Evolutionary conservation across 2,888 invertebrate species (phyloP).

Genomic region (Mystacides longicornis): DNA sequence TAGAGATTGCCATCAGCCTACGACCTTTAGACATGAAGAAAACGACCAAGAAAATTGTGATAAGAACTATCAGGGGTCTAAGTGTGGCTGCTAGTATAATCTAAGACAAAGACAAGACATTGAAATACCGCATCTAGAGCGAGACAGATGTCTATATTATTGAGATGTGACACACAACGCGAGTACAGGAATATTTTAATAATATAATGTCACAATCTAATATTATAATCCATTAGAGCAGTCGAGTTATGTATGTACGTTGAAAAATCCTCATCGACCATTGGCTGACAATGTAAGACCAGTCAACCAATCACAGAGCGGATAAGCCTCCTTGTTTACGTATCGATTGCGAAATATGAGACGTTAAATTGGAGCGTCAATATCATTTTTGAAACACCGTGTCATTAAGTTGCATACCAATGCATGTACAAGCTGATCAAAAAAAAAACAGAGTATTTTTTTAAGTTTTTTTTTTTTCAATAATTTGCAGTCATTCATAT

Average conservation of each 20-base stretch:
- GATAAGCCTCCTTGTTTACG: slow-evolving; percentile 1
- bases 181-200: too few species aligned
- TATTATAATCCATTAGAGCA: slow-evolving; percentile 16
- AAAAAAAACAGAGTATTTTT: background rate
- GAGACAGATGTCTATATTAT: too few species aligned
- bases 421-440: background rate
- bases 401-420: slow-evolving; percentile 1
- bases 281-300: slow-evolving; percentile 13
- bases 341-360: slow-evolving; percentile 23
- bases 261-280: slow-evolving; percentile 14
- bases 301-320: slow-evolving; percentile 17
- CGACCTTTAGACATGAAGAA: too few species aligned
- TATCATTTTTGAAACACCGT: slow-evolving; percentile 11
- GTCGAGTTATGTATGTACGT: slow-evolving; percentile 7
- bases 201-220: slow-evolving; percentile 11
- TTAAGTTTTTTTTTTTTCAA: background rate
- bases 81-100: too few species aligned
- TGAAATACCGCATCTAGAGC: too few species aligned
- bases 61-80: too few species aligned
- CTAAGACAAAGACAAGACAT: too few species aligned
- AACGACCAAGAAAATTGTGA: too few species aligned
- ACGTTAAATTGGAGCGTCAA: slow-evolving; percentile 20
- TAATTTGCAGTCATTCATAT: too few species aligned
- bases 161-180: slow-evolving; percentile 8
- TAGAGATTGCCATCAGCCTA: too few species aligned